Conservation (phyloP, 2,113 vertebrate species). For the Tilapia sparmanii region DNA sequence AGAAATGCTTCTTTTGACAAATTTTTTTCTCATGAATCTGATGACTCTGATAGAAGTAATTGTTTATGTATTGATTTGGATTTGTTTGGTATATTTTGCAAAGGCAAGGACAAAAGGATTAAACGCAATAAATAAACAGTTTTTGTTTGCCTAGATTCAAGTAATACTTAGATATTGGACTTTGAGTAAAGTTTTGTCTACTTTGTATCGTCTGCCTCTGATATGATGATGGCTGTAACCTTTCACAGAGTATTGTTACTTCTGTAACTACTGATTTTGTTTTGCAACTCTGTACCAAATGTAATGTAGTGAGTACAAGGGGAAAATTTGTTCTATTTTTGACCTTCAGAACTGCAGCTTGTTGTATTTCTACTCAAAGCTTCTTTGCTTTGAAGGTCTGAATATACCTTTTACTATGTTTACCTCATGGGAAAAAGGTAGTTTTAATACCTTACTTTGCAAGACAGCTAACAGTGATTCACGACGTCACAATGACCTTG, state of each 20-base stretch:
- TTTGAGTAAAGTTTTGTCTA: neutral
- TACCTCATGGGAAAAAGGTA: neutral
- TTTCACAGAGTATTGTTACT: neutral
- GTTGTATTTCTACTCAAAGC: neutral
- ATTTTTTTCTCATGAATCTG: neutral
- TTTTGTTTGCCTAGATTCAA: neutral
- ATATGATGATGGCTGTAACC: neutral
- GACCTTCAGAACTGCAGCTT: slow-evolving; percentile 1
- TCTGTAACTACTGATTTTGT: neutral
- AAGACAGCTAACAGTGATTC: neutral
- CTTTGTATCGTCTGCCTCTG: neutral
- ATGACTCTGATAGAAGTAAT: neutral
- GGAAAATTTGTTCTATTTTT: neutral
- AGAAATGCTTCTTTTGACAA: neutral
- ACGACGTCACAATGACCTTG: slow-evolving; percentile 18
- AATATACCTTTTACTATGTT: neutral
- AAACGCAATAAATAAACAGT: neutral
- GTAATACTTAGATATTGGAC: neutral
- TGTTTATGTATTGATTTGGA: neutral
- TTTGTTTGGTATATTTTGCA: neutral
- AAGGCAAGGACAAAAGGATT: neutral
- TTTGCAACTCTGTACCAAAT: neutral
- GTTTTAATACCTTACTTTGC: neutral
- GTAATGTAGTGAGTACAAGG: neutral
- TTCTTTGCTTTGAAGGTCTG: neutral